phyloP scores from a whole-genome alignment of 2,888 invertebrate genomes.

The Agrotis clavis region DNA sequence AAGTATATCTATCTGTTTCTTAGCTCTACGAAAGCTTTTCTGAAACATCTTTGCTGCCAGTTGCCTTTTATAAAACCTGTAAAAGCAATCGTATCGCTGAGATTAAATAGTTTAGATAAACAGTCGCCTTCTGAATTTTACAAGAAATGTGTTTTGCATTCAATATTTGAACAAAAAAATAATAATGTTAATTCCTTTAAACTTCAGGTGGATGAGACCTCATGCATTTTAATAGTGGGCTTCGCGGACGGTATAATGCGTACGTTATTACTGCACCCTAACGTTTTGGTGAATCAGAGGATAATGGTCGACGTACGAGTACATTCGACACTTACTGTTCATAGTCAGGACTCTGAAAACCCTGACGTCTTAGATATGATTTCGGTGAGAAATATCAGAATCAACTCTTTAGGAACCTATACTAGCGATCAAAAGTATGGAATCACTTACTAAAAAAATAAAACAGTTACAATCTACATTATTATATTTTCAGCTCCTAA shows the following conservation, averaged over 20 bases:
- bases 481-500: slow-evolving; percentile 85
- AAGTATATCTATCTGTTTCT: too few species aligned
- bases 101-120: too few species aligned
- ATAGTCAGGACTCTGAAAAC: slow-evolving; percentile 80
- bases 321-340: slow-evolving; percentile 82
- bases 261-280: slow-evolving; percentile 82
- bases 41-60: too few species aligned
- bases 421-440: too few species aligned
- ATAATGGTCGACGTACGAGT: slow-evolving; percentile 78
- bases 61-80: too few species aligned
- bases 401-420: too few species aligned
- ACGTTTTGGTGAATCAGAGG: slow-evolving; percentile 71
- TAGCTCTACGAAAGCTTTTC: too few species aligned
- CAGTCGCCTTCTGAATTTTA: too few species aligned
- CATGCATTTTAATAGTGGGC: slow-evolving; percentile 92
- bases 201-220: slow-evolving; percentile 91
- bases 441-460: background rate
- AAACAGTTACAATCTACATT: background rate
- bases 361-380: slow-evolving; percentile 82
- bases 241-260: slow-evolving; percentile 94
- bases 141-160: too few species aligned
- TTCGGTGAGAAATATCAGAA: slow-evolving; percentile 72
- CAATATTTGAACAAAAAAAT: too few species aligned
- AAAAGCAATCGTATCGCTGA: too few species aligned
- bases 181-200: background rate